Percentiles rank a stretch among this genome's conserved stretches.
phyloP scores from a whole-genome alignment of 2,113 vertebrate species.

The Anolis sagrei region DNA sequence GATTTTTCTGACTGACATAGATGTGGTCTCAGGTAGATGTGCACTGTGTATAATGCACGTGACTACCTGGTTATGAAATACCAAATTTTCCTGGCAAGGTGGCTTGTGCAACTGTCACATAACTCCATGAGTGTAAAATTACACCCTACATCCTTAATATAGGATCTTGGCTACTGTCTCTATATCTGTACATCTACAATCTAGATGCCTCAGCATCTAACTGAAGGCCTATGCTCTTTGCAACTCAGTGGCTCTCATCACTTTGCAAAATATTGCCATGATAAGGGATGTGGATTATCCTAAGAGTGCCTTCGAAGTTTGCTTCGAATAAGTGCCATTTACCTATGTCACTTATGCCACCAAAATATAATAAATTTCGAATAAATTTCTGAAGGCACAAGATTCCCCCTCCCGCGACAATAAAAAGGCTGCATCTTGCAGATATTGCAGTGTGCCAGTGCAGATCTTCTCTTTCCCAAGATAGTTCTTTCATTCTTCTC shows the following conservation, averaged over 20 bases:
- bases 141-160: too few species aligned
- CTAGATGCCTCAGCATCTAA: background rate
- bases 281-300: background rate
- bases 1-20: too few species aligned
- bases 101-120: too few species aligned
- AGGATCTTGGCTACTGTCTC: too few species aligned
- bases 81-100: too few species aligned
- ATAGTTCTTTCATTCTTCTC: too few species aligned
- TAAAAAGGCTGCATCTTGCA: background rate
- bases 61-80: too few species aligned
- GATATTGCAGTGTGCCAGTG: background rate
- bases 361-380: too few species aligned
- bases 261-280: background rate
- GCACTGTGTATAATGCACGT: too few species aligned
- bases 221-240: background rate
- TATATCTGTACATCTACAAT: accelerated
- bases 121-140: too few species aligned
- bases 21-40: too few species aligned
- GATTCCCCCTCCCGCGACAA: background rate
- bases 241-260: background rate
- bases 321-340: slow-evolving; percentile 43
- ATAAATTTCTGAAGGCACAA: background rate
- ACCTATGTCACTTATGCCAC: background rate
- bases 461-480: background rate
- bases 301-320: background rate